Evolutionary conservation across 2,113 vertebrate genomes (phyloP), one percentile per base, ranked within the genome.

Genomic region (Pristiophorus japonicus): DNA sequence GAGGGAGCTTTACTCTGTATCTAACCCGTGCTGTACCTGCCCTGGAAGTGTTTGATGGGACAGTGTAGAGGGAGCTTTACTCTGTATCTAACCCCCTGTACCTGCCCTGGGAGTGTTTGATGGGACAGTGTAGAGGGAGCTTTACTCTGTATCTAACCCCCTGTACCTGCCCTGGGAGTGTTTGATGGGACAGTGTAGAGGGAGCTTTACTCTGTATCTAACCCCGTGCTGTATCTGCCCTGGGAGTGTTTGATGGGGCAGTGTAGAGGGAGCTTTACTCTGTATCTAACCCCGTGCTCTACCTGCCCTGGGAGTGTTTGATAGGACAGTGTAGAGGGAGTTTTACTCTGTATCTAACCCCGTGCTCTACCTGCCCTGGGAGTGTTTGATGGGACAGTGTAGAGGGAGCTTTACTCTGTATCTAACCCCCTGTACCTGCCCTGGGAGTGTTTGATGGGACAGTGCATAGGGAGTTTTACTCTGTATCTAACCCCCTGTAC

Each of bases 171-270:
- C 75, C n/a, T 78, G 75, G 75, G 75, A 38, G n/a, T 78, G 75
- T 78, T 78, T 78, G 75, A 78, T 78, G n/a, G n/a, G 75, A 38
- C n/a, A 38, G 75, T 78, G 75, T 78, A 78, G 75, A 78, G 75
- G 73, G 73, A 78, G 75, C 75, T 42, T 78, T 78, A 78, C n/a
- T 78, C n/a, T 78, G 75, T 78, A 78, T 78, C n/a, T 78, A 78
- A 78, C 75, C n/a, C 75, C n/a, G 12, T 75, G 73, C 73, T 75
- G 73, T 75, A 34, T 12, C 73, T 75, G 73, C 14, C 10, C 34
- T 75, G 73, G 30, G 73, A 38, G 12, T 75, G 34, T 75, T 75
- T n/a, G 59, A 59, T 59, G 59, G 59, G 59, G 10, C 59, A 59
- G 59, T 59, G 59, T 8, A 81, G 78, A 45, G 75, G 4, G n/a